Evolutionary conservation across 1,140 invertebrate species (phyloP).

Genomic region (Phocides pigmalion): DNA sequence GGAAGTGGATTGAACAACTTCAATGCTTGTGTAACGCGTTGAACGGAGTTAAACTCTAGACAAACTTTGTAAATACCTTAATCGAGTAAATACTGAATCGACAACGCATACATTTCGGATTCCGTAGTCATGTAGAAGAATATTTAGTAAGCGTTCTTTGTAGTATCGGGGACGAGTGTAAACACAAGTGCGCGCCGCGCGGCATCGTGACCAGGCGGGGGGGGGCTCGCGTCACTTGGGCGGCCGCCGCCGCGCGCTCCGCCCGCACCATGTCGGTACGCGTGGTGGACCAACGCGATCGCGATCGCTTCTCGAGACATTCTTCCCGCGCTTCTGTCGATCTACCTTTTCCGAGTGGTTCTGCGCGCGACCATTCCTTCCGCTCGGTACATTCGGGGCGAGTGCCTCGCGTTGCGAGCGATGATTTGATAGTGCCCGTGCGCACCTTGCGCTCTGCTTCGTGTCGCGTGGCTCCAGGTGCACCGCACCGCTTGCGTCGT

Average conservation of each 20-base stretch:
- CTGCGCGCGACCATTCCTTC: conserved; percentile 71
- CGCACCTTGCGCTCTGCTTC: conserved; percentile 75
- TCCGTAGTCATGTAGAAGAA: conserved; percentile 43
- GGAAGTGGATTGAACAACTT: conserved; percentile 6
- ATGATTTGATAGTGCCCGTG: conserved; percentile 76
- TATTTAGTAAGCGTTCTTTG: conserved; percentile 48
- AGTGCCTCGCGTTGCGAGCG: conserved; percentile 70
- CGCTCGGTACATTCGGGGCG: conserved; percentile 74
- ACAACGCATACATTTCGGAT: conserved; percentile 51
- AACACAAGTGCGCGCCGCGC: conserved; percentile 64
- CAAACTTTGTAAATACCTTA: conserved; percentile 54
- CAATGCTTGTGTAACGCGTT: conserved; percentile 45
- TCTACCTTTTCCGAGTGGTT: conserved; percentile 69
- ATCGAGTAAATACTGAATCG: conserved; percentile 61
- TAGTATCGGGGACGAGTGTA: conserved; percentile 66
- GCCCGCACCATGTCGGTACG: conserved; percentile 75
- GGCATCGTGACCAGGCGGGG: conserved; percentile 49
- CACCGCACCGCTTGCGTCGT: conserved; percentile 71
- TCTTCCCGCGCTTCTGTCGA: conserved; percentile 79
- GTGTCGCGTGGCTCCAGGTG: conserved; percentile 68
- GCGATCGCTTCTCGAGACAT: conserved; percentile 73
- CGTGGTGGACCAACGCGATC: conserved; percentile 69
- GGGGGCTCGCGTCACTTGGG: conserved; percentile 67
- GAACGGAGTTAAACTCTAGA: conserved; percentile 41
- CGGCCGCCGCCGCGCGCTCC: conserved; percentile 71